These are phyloP conservation scores for Chaetodon auriga DNA, from an alignment of 2,113 vertebrate genomes.

Conservation along the genomic window DNA sequence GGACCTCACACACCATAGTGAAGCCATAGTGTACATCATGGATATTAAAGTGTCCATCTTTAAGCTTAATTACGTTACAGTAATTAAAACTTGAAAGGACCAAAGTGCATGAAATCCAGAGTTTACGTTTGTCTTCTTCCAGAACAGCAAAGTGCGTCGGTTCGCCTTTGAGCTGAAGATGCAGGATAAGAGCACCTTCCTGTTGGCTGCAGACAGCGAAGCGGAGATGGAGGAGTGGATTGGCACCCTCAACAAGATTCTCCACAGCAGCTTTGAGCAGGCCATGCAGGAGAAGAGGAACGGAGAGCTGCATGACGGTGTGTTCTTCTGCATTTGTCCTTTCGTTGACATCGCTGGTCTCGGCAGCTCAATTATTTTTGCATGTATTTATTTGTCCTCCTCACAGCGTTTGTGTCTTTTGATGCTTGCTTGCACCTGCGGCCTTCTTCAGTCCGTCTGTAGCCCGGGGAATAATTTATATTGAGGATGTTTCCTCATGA, in stretches of 20 bases:
- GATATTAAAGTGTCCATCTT: background rate
- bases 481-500: background rate
- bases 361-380: background rate
- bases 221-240: slow-evolving; percentile 98
- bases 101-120: background rate
- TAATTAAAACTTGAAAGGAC: background rate
- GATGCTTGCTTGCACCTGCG: background rate
- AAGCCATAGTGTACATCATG: background rate
- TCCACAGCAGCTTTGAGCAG: slow-evolving; percentile 95
- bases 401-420: background rate
- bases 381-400: background rate
- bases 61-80: no score
- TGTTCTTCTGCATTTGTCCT: slow-evolving; percentile 29
- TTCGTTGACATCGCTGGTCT: background rate
- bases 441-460: background rate
- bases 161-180: slow-evolving; percentile 99
- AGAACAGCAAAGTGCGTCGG: slow-evolving; percentile 97
- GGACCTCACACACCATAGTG: background rate
- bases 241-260: slow-evolving; percentile 93
- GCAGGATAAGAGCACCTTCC: slow-evolving; percentile 98
- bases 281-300: slow-evolving; percentile 97
- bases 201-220: slow-evolving; percentile 95
- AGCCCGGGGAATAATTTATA: slow-evolving; percentile 13
- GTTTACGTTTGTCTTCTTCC: slow-evolving; percentile 7
- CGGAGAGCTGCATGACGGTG: slow-evolving; percentile 92